Percentiles rank a stretch among this genome's conserved stretches.
phyloP scores from a whole-genome alignment of 1,140 invertebrate species.

The Drosophila albomicans region DNA sequence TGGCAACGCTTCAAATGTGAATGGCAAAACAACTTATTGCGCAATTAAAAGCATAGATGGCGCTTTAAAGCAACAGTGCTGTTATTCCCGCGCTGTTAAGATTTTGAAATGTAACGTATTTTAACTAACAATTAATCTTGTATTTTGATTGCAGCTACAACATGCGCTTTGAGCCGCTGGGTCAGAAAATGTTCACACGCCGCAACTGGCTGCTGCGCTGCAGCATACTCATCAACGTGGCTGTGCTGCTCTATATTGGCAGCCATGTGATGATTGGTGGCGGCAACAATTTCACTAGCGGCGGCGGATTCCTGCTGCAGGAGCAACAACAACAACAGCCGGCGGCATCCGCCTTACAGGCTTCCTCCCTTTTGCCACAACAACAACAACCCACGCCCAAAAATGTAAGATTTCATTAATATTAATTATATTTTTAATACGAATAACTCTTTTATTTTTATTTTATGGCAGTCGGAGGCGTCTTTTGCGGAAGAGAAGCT shows the following conservation, averaged over 20 bases:
- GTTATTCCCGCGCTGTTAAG: slow-evolving; percentile 6
- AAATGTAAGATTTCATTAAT: slow-evolving; percentile 47
- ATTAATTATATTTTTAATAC: not conserved
- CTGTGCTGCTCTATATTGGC: slow-evolving; percentile 89
- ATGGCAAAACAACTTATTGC: slow-evolving; percentile 11
- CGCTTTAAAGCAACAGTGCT: slow-evolving; percentile 10
- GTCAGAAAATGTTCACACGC: slow-evolving; percentile 86
- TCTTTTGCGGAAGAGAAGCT: slow-evolving; percentile 61
- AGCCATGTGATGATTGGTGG: slow-evolving; percentile 85
- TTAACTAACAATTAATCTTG: slow-evolving; percentile 2
- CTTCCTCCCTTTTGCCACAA: slow-evolving; percentile 47
- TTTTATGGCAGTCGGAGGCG: slow-evolving; percentile 34
- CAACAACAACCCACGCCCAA: slow-evolving; percentile 62
- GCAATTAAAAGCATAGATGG: slow-evolving; percentile 5
- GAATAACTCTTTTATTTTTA: not conserved
- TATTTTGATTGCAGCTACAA: slow-evolving; percentile 56
- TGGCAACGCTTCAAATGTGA: slow-evolving; percentile 24
- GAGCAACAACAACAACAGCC: slow-evolving; percentile 57
- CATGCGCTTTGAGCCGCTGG: slow-evolving; percentile 81
- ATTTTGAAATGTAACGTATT: not conserved
- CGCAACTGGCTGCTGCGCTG: slow-evolving; percentile 90
- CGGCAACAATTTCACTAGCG: slow-evolving; percentile 74
- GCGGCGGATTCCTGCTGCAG: slow-evolving; percentile 77
- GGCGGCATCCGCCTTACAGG: slow-evolving; percentile 51
- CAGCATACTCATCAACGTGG: slow-evolving; percentile 90